phyloP scores from a whole-genome alignment of 2,888 invertebrate genomes.

The Ariolimax columbianus region DNA sequence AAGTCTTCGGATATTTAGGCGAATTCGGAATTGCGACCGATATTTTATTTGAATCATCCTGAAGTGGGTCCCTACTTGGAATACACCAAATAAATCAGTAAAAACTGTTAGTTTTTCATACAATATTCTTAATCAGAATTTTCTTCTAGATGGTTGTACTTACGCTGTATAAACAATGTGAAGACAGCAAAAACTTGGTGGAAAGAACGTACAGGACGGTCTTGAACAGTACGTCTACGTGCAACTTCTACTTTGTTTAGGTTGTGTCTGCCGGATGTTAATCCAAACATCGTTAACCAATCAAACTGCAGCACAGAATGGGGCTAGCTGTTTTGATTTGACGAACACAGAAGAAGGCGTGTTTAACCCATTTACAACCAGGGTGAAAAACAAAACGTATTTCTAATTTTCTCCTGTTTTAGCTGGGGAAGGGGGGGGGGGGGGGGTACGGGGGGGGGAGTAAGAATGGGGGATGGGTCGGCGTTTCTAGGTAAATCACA shows the following conservation, averaged over 20 bases:
- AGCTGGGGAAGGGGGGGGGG: not conserved
- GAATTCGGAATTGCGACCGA: too few species aligned
- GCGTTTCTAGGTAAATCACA: too few species aligned
- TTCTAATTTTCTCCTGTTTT: not conserved
- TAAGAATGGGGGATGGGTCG: not conserved
- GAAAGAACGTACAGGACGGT: not conserved
- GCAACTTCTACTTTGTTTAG: slow-evolving; percentile 17
- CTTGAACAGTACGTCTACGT: not conserved
- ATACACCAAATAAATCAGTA: too few species aligned
- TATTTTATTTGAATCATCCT: too few species aligned
- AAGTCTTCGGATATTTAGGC: too few species aligned
- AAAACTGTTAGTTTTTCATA: not conserved
- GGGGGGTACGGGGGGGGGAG: too few species aligned
- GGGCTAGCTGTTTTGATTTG: not conserved
- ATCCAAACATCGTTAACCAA: not conserved
- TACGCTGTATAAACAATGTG: not conserved
- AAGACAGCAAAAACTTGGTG: not conserved
- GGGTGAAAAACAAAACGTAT: not conserved
- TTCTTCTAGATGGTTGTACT: not conserved
- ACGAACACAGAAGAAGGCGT: not conserved
- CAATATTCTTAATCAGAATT: not conserved
- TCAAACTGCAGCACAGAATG: not conserved
- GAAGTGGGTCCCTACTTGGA: too few species aligned
- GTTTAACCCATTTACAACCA: not conserved
- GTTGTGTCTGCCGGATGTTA: not conserved